Evolutionary conservation across 1,140 invertebrate genomes (phyloP), one percentile per base, ranked within the genome.

Genomic region (Cotesia chilonis): DNA sequence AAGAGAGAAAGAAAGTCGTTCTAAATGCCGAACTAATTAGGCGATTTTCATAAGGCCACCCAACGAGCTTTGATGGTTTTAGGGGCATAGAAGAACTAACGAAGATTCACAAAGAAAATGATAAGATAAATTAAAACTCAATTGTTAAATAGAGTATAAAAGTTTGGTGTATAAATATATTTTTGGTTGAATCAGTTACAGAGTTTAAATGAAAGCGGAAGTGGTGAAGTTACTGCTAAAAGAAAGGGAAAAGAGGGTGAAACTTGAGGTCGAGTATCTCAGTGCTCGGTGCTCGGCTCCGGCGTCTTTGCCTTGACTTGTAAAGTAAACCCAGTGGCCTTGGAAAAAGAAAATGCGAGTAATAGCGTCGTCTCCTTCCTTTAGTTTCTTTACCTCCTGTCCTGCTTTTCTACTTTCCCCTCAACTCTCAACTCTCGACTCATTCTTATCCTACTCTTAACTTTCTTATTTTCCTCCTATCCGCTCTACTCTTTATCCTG

Each of bases 1-100:
- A 51, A 52, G 17, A n/a, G 28, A 28, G 60, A 12, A 4, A 41
- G 35, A 38, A 59, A 35, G 52, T 38, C 7, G 75, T 73, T 77
- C 70, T 76, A 82, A 81, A 80, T 76, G 77, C 76, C 77, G 75
- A 76, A 81, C 79, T 82, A 80, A 83, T 82, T 82, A 80, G 76
- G 52, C 47, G 54, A 72, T 75, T 72, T 75, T 72, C 57, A 54
- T 37, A 28, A 52, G 38, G 55, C 73, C 68, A 61, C 63, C 66
- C 52, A 54, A 28, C 72, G 60, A 65, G 37, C 68, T 12, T 47
- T 38, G 51, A 41, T 65, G 28, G 9, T 52, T 37, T 59, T 60
- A 9, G 9, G 59, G 20, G 59, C 28, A 4, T 38, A 60, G 37
- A 38, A n/a, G 36, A 14, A 14, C 63, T 7, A 10, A 41, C 14